Conservation (phyloP, 1,140 invertebrate species). For the Octopus sinensis region DNA sequence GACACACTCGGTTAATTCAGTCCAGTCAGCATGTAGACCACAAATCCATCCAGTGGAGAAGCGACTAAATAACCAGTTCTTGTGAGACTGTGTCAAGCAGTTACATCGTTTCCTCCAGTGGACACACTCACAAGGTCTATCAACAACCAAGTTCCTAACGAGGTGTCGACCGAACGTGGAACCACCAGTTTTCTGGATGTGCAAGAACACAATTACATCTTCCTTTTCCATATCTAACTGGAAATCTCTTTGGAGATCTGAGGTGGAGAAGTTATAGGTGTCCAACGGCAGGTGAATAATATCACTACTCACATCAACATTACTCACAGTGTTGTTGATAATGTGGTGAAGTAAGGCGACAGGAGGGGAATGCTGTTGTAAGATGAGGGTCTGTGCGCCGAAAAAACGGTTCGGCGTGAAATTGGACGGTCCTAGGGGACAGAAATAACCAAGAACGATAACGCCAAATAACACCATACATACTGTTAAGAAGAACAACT, state of each 20-base stretch:
- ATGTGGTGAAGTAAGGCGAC: conserved; percentile 19
- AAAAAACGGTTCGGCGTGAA: neutral
- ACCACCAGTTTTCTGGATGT: conserved; percentile 91
- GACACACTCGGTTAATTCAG: conserved; percentile 79
- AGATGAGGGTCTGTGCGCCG: neutral
- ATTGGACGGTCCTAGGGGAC: neutral
- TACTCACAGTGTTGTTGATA: conserved; percentile 16
- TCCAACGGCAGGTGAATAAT: too few relatives aligned
- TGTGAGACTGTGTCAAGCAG: conserved; percentile 45
- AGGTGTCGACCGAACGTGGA: conserved; percentile 94
- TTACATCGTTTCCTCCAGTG: conserved; percentile 45
- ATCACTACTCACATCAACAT: too few relatives aligned
- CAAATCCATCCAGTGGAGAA: conserved; percentile 99
- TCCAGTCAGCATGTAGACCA: conserved; percentile 97
- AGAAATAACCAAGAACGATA: conserved; percentile 23
- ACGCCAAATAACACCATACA: conserved; percentile 12
- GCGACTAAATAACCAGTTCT: conserved; percentile 89
- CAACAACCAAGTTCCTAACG: conserved; percentile 86
- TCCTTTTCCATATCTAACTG: conserved; percentile 38
- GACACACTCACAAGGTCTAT: conserved; percentile 45
- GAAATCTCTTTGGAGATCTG: neutral
- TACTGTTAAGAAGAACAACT: neutral
- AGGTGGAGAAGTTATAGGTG: too few relatives aligned
- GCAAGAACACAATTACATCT: conserved; percentile 96
- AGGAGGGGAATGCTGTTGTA: conserved; percentile 17